phyloP scores from a whole-genome alignment of 2,113 vertebrate genomes.

The Hipposideros armiger region DNA sequence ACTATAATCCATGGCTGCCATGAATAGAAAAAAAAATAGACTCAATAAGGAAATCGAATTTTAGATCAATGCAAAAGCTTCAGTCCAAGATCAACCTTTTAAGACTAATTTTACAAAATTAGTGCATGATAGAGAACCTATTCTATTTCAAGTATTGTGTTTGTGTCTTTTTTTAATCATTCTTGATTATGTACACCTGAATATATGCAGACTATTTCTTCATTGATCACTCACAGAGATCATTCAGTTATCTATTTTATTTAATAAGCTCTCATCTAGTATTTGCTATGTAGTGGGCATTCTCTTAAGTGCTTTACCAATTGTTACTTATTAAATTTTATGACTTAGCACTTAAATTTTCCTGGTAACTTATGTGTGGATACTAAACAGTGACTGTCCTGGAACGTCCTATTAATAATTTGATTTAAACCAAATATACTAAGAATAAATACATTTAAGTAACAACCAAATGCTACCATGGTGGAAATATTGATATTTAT shows the following conservation, averaged over 20 bases:
- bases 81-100: not conserved
- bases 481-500: not conserved
- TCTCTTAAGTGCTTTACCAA: not conserved
- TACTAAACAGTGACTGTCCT: not conserved
- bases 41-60: not conserved
- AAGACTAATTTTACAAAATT: conserved; percentile 1
- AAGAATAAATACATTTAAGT: not conserved
- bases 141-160: not conserved
- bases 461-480: not conserved
- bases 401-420: not conserved
- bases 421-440: not conserved
- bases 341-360: not conserved
- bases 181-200: not conserved
- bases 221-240: not conserved
- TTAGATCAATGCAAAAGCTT: not conserved
- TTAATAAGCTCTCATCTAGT: not conserved
- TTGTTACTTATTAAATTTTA: not conserved
- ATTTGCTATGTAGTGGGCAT: not conserved
- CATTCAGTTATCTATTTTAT: not conserved
- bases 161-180: not conserved
- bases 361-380: not conserved
- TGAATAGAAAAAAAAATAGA: not conserved
- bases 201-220: not conserved
- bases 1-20: not conserved
- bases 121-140: not conserved